Evolutionary conservation across 2,888 invertebrate genomes (phyloP).

Genomic region (Drosophila recens): DNA sequence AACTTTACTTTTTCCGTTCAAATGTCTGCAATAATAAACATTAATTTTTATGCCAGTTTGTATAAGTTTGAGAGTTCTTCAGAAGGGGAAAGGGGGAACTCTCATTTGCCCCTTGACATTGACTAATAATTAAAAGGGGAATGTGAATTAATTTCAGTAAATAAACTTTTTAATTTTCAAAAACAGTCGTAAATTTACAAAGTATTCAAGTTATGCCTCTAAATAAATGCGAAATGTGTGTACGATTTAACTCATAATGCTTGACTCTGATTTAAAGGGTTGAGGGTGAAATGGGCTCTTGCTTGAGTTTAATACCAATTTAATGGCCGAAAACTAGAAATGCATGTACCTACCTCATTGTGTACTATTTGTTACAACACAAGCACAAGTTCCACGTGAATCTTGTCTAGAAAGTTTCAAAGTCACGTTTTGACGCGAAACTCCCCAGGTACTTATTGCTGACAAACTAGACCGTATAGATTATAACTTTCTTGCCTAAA

Average conservation of each 20-base stretch:
- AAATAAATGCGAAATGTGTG: constrained; percentile 51
- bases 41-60: constrained; percentile 58
- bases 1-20: constrained; percentile 17
- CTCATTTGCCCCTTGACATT: constrained; percentile 33
- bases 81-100: constrained; percentile 8
- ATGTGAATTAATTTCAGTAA: constrained; percentile 56
- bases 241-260: constrained; percentile 24
- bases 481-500: constrained; percentile 14
- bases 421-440: constrained; percentile 33
- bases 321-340: background rate
- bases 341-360: constrained; percentile 3
- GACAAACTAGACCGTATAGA: constrained; percentile 27
- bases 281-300: constrained; percentile 1
- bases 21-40: constrained; percentile 52
- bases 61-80: constrained; percentile 45
- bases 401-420: constrained; percentile 38
- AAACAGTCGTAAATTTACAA: constrained; percentile 57
- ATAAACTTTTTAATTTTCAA: constrained; percentile 52
- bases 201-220: constrained; percentile 53
- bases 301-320: constrained; percentile 2
- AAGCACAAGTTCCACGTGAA: constrained; percentile 18
- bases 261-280: constrained; percentile 16
- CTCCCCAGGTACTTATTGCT: constrained; percentile 20
- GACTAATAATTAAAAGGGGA: constrained; percentile 49
- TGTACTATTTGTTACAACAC: background rate